Conservation (phyloP, 30 jellyfish, hydroid and myxozoan genomes). For the Aurelia aurita complex sp. Pacific region DNA sequence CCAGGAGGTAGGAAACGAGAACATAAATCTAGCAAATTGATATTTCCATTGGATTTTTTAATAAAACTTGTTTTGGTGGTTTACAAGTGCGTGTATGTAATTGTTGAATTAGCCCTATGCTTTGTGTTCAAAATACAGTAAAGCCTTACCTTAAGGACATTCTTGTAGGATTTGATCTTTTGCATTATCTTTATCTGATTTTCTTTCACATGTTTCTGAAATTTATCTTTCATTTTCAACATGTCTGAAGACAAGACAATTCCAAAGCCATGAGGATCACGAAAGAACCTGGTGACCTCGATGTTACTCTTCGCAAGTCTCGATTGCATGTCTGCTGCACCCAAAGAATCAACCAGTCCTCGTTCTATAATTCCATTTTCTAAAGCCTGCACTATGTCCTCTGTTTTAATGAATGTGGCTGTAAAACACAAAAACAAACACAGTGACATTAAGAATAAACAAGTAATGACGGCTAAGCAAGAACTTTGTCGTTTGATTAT, state of each 20-base stretch:
- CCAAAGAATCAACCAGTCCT: constrained; percentile 52
- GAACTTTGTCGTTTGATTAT: too few species aligned
- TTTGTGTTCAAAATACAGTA: neutral
- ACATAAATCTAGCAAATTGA: too few species aligned
- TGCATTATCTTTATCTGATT: constrained; percentile 2
- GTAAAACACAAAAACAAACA: neutral
- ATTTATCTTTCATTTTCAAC: constrained; percentile 21
- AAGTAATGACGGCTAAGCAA: too few species aligned
- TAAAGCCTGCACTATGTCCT: constrained; percentile 46
- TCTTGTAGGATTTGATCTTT: constrained; percentile 1
- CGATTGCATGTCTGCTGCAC: constrained; percentile 47
- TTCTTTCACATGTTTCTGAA: constrained; percentile 43
- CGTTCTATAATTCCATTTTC: constrained; percentile 56
- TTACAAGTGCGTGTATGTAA: neutral
- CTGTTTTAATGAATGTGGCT: neutral
- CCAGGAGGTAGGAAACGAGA: too few species aligned
- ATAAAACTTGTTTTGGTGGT: neutral
- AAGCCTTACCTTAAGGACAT: neutral
- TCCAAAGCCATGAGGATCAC: constrained; percentile 70
- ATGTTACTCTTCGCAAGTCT: constrained; percentile 27
- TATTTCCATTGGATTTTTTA: too few species aligned
- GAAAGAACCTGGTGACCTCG: constrained; percentile 38
- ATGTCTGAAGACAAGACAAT: constrained; percentile 56
- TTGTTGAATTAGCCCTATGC: neutral
- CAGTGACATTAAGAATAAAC: too few species aligned